Base-by-base conservation (phyloP, 1,140 invertebrate species). In the Drosophila saltans region DNA sequence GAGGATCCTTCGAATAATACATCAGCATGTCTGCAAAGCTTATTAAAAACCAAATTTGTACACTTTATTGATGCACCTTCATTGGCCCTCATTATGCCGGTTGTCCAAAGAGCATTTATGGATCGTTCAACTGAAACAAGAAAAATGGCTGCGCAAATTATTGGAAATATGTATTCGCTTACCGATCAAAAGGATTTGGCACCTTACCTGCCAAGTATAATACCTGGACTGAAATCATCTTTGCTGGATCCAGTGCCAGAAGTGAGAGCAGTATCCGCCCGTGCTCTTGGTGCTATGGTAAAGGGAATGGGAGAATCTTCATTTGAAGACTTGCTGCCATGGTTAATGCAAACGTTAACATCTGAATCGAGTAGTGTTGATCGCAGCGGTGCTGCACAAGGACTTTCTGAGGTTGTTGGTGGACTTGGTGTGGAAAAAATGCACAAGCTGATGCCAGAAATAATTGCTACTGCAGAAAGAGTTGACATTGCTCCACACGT, bases 51-150 rank as follows among this genome's bases (percentile, higher is more conserved):
- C 0, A 98, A 99, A 92, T 99, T 99, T 93, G 98, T 99, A 48
- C 99, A 99, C 93, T 99, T 99, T 92, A 99, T 99, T 79, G 99
- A 99, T 93, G 97, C 99, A 4, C 98, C 99, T 1, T 99, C 98
- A 0, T 94, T 99, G 3, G 98, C 99, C 68, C 94, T 99, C 11
- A 99, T 99, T 74, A 99, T 99, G 98, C 99, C 99, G 1, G 98
- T 99, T 0, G 98, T 99, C 21, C 97, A 99, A 92, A 93, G 99
- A 78, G 98, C 98, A 6, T 99, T 99, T 92, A 96, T 98, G 93
- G 98, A 99, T 93, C 94, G 98, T 61, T 98, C 97, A 6, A 99
- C 98, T 0, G 98, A 99, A 93, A 99, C 98, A 0, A 94, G 98
- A 83, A 99, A 99, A 94, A 99, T 99, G 97, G 98, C 99, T 26